Evolutionary conservation across 2,113 vertebrate genomes (phyloP), one percentile per base, ranked within the genome.

Genomic region (Paracanthobrama guichenoti): DNA sequence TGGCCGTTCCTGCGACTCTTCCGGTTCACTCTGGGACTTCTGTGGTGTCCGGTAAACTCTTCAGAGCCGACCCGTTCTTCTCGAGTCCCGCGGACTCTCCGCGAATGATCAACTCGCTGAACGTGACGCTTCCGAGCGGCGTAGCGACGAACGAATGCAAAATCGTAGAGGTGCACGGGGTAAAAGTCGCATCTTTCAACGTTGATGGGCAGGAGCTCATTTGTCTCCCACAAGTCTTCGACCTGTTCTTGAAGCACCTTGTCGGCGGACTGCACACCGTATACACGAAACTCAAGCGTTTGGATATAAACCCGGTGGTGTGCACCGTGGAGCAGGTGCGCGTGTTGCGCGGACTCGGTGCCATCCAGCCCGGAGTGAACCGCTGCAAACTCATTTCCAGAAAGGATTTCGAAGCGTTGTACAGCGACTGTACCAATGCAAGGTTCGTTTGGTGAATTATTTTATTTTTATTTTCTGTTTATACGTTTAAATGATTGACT

Each of bases 261-360:
- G 97, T 98, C 81, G 97, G 97, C 6, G 97, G 97, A 79, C 91
- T 98, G 91, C 97, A 98, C 93, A 98, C 96, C 13, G 97, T 98
- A 60, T 98, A 98, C 94, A 98, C 96, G 85, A 98, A 98, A 92
- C 95, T 98, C 89, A 98, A 98, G 94, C 90, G 97, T 84, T 95
- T 98, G 93, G 96, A 97, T 94, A 98, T 98, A 91, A 88, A 94
- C 53, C 97, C 97, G 9, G 95, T 98, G 91, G 97, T 98, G 77
- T 98, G 97, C 93, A 97, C 95, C 78, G 97, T 98, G 81, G 97
- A 98, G 93, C 97, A 98, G 93, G 96, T 98, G 91, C 96, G 97
- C 83, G 95, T 97, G 82, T 94, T 98, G 92, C 94, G 97, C 20
- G 96, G 97, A 26, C 94, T 98, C 89, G 97, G 97, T 22, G 97